Conservation (phyloP, 2,888 invertebrate species). For the Syrphus vitripennis region DNA sequence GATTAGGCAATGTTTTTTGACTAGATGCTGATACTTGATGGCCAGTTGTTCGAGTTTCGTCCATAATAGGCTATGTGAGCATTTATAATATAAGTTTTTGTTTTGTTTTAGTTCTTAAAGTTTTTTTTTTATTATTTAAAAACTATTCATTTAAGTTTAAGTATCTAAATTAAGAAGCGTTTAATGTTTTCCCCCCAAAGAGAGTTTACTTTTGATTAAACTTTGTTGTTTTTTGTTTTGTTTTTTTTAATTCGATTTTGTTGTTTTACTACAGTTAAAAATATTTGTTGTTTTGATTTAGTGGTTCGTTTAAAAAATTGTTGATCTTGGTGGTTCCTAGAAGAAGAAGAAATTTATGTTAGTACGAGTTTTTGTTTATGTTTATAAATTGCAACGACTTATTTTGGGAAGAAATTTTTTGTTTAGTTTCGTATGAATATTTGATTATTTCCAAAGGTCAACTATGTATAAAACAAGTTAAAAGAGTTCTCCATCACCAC, state of each 20-base stretch:
- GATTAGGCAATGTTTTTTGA: constrained; percentile 31
- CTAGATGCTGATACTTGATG: constrained; percentile 46
- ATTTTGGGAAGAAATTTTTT: too few relatives aligned
- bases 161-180: constrained; percentile 69
- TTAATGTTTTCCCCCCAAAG: constrained; percentile 68
- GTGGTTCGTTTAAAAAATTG: constrained; percentile 11
- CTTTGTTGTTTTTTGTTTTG: constrained; percentile 29
- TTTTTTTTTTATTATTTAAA: constrained; percentile 9
- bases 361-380: neutral
- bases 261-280: constrained; percentile 33
- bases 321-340: neutral
- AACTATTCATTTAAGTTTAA: constrained; percentile 28
- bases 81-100: constrained; percentile 3
- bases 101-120: constrained; percentile 12
- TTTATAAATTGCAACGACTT: constrained; percentile 20
- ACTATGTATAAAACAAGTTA: neutral
- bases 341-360: neutral
- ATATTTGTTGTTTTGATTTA: constrained; percentile 31
- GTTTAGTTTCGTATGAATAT: too few relatives aligned
- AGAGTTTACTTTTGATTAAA: constrained; percentile 39
- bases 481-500: neutral
- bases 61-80: constrained; percentile 59
- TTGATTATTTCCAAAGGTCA: too few relatives aligned
- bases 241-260: constrained; percentile 15
- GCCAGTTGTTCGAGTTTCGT: constrained; percentile 47